These are phyloP conservation scores for Troilus luridus DNA, from an alignment of 2,888 invertebrate genomes.

Conservation along the genomic window DNA sequence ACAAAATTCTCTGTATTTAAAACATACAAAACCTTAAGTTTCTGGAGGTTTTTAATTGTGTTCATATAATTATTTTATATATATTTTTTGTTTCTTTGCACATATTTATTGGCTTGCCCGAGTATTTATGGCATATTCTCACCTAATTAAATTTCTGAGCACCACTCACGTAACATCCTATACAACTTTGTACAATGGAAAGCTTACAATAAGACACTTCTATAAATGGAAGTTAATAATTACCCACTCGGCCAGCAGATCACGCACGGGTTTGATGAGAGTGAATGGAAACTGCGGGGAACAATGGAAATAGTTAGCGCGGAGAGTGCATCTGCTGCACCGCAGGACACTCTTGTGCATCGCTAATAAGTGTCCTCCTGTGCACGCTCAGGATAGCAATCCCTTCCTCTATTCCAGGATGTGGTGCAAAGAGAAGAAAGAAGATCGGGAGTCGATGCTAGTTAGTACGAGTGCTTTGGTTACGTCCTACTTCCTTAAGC, in stretches of 20 bases:
- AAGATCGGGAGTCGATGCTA: not conserved
- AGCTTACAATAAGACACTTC: not conserved
- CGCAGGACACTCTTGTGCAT: not conserved
- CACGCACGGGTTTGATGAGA: not conserved
- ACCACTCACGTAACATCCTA: no score
- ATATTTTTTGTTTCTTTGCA: no score
- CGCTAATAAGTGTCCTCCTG: not conserved
- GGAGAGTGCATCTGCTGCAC: not conserved
- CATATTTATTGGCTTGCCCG: no score
- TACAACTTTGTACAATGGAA: not conserved
- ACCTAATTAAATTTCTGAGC: no score
- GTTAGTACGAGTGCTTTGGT: not conserved
- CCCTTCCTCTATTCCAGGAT: not conserved
- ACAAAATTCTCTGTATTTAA: no score
- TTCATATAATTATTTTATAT: no score
- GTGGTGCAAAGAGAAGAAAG: not conserved
- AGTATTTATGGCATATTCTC: no score
- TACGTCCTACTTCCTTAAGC: not conserved
- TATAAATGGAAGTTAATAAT: not conserved
- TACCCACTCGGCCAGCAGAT: not conserved
- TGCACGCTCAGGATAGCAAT: not conserved
- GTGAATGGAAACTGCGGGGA: not conserved
- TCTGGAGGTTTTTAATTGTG: no score
- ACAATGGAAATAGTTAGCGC: conserved; percentile 19
- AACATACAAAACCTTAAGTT: no score